A percentile compares a stretch with the other conserved stretches of the same genome.
phyloP scores from a whole-genome alignment of 2,113 vertebrate genomes.

The Centrocercus urophasianus region DNA sequence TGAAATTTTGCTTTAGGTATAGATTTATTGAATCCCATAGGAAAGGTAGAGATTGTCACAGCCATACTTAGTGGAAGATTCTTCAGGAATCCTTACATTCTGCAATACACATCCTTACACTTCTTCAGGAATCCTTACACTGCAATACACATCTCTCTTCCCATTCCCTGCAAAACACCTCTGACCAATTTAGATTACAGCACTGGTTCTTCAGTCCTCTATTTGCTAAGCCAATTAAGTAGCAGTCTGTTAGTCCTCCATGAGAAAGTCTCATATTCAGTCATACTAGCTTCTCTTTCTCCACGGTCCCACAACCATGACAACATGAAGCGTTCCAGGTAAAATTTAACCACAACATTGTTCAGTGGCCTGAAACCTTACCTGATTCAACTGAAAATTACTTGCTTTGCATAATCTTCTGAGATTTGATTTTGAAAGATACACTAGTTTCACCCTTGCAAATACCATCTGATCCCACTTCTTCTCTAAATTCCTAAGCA shows the following conservation, averaged over 20 bases:
- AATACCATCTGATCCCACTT: not conserved
- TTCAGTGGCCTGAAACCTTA: not conserved
- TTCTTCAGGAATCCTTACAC: not conserved
- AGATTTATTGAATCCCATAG: not conserved
- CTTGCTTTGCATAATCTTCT: not conserved
- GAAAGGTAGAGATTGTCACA: not conserved
- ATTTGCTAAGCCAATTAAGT: not conserved
- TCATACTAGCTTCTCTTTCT: not conserved
- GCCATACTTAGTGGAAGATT: not conserved
- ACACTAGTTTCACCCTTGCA: not conserved
- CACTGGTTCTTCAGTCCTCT: not conserved
- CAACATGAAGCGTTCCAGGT: accelerated
- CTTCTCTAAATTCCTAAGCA: not conserved
- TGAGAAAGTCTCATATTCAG: not conserved
- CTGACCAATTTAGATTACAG: not conserved
- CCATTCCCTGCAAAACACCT: not conserved
- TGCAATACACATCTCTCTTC: not conserved
- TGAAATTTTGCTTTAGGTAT: not conserved
- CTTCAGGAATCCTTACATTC: not conserved
- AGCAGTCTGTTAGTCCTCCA: not conserved
- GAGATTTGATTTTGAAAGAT: not conserved
- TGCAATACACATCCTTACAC: not conserved
- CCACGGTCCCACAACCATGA: not conserved
- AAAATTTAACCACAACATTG: not conserved
- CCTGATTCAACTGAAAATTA: not conserved